Evolutionary conservation across 2,888 invertebrate species (phyloP).

Genomic region (Dicranocentrus wangi): DNA sequence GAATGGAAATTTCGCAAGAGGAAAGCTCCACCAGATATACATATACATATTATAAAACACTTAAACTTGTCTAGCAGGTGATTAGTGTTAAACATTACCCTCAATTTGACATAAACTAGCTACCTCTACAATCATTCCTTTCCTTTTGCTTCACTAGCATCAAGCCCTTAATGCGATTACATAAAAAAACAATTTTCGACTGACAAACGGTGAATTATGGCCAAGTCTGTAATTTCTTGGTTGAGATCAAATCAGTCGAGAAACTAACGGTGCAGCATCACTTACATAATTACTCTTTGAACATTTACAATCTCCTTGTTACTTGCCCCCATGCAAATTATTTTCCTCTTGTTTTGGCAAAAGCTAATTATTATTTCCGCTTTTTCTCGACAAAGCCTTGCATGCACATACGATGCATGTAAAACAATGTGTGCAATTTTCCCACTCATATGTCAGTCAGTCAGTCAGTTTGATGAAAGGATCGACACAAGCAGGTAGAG

Average conservation of each 20-base stretch:
- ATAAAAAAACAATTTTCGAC: too few relatives aligned
- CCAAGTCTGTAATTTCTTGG: too few relatives aligned
- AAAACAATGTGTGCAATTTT: constrained; percentile 15
- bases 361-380: constrained; percentile 61
- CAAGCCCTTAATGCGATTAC: too few relatives aligned
- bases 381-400: constrained; percentile 11
- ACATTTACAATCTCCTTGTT: neutral
- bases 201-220: too few relatives aligned
- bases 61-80: too few relatives aligned
- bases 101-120: too few relatives aligned
- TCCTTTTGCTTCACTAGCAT: too few relatives aligned
- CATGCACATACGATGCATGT: neutral
- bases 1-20: too few relatives aligned
- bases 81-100: too few relatives aligned
- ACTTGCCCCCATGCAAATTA: constrained; percentile 48
- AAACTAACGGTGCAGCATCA: constrained; percentile 50
- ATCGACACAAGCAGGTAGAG: neutral
- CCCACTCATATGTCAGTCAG: constrained; percentile 59
- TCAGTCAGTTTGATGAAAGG: constrained; percentile 51
- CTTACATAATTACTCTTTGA: constrained; percentile 42
- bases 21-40: too few relatives aligned
- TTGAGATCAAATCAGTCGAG: constrained; percentile 57
- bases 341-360: constrained; percentile 60
- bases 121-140: too few relatives aligned
- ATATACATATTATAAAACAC: too few relatives aligned